A percentile compares a stretch with the other conserved stretches of the same genome.
These are phyloP conservation scores for Vidua chalybeata DNA, from an alignment of 2,113 vertebrate species.

Conservation along the genomic window DNA sequence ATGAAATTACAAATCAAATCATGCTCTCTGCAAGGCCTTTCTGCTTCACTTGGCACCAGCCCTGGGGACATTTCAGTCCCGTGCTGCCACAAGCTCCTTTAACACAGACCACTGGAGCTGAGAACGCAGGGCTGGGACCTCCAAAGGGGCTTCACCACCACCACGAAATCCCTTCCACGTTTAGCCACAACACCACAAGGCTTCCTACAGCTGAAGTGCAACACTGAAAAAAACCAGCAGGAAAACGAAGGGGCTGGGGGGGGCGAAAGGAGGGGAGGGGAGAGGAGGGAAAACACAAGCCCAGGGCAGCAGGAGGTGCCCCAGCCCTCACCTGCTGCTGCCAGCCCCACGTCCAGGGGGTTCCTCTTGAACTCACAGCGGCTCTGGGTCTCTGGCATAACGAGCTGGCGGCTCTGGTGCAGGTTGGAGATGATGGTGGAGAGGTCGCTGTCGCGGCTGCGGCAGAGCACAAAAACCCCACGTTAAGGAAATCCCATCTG, in stretches of 20 bases:
- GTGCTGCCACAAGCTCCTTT: background rate
- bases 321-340: constrained; percentile 85
- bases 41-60: constrained; percentile 23
- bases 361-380: constrained; percentile 85
- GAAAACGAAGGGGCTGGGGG: fast-evolving
- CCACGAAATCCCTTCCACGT: background rate
- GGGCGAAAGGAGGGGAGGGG: background rate
- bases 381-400: constrained; percentile 92
- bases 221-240: background rate
- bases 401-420: constrained; percentile 91
- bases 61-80: constrained; percentile 4
- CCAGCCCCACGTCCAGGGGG: constrained; percentile 77
- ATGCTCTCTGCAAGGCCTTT: constrained; percentile 42
- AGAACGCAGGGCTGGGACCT: background rate
- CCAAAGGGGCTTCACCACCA: background rate
- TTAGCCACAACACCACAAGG: background rate
- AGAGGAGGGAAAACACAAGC: background rate
- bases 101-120: background rate
- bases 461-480: constrained; percentile 37
- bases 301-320: background rate
- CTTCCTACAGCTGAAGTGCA: fast-evolving
- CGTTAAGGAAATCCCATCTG: constrained; percentile 9
- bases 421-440: constrained; percentile 94
- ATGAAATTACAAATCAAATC: constrained; percentile 61
- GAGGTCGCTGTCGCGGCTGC: constrained; percentile 92